A percentile compares a stretch with the other conserved stretches of the same genome.
These are phyloP conservation scores for Gasterosteus nipponicus DNA, from an alignment of 2,113 vertebrate species.

Conservation along the genomic window DNA sequence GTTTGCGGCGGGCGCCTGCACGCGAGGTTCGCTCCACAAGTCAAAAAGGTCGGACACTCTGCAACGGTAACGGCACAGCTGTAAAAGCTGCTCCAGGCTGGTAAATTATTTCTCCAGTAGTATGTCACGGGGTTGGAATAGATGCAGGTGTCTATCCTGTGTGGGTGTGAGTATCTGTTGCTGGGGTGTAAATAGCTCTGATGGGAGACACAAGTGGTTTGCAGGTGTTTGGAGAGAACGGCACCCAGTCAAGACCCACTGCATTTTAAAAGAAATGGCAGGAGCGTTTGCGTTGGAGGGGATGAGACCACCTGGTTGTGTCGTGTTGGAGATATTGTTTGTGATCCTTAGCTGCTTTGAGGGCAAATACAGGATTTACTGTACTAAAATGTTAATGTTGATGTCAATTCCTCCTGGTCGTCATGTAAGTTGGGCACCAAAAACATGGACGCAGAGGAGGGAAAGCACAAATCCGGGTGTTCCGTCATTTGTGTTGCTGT, in stretches of 20 bases:
- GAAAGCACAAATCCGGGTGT: constrained; percentile 32
- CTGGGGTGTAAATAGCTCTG: constrained; percentile 48
- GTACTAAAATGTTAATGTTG: background rate
- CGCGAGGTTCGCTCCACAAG: constrained; percentile 48
- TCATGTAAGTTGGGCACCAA: background rate
- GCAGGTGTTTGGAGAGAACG: constrained; percentile 52
- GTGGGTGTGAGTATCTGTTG: constrained; percentile 34
- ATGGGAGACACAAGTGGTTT: constrained; percentile 48
- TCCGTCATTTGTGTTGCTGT: constrained; percentile 30
- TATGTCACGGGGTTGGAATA: constrained; percentile 38
- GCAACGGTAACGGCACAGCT: constrained; percentile 41
- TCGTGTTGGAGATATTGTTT: constrained; percentile 21
- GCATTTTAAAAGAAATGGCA: constrained; percentile 48
- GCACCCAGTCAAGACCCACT: constrained; percentile 23
- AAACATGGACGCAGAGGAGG: constrained; percentile 1
- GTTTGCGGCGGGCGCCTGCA: no score
- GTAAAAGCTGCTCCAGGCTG: constrained; percentile 38
- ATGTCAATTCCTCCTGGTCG: background rate
- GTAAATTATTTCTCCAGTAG: constrained; percentile 54
- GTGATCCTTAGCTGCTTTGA: constrained; percentile 1
- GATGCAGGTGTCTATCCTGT: constrained; percentile 56
- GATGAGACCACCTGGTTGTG: constrained; percentile 32
- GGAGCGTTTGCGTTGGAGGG: constrained; percentile 29
- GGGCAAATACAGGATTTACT: background rate
- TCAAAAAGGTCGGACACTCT: constrained; percentile 57